phyloP scores from a whole-genome alignment of 2,888 invertebrate species.

The Timema podura region DNA sequence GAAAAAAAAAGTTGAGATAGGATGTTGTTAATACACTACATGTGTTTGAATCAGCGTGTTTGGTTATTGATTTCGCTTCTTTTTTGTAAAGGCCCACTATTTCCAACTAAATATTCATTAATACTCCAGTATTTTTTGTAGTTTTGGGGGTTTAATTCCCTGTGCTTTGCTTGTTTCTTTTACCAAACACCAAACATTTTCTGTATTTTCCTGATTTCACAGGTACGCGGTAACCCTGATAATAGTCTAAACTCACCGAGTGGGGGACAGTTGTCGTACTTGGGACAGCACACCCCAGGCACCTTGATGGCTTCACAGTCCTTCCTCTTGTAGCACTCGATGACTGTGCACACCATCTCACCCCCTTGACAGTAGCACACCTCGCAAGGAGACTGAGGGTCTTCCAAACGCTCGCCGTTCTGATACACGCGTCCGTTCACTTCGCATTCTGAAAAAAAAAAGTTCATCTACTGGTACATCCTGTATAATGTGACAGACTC shows the following conservation, averaged over 20 bases:
- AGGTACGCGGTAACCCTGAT: too few relatives aligned
- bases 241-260: constrained; percentile 47
- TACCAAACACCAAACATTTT: too few relatives aligned
- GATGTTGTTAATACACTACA: too few relatives aligned
- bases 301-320: constrained; percentile 71
- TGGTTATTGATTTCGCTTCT: too few relatives aligned
- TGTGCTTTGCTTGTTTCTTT: too few relatives aligned
- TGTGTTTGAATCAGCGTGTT: too few relatives aligned
- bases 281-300: constrained; percentile 73
- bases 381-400: constrained; percentile 69
- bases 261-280: constrained; percentile 75
- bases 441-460: constrained; percentile 62
- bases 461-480: background rate
- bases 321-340: constrained; percentile 69
- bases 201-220: too few relatives aligned
- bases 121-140: too few relatives aligned
- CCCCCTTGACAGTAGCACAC: constrained; percentile 79
- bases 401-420: constrained; percentile 67
- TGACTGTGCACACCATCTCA: constrained; percentile 70
- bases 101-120: too few relatives aligned
- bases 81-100: too few relatives aligned
- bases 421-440: constrained; percentile 68
- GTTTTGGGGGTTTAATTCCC: too few relatives aligned
- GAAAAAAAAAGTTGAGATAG: too few relatives aligned
- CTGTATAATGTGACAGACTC: background rate